Evolutionary conservation across 2,113 vertebrate genomes (phyloP).

Genomic region (Pangasianodon gigas): DNA sequence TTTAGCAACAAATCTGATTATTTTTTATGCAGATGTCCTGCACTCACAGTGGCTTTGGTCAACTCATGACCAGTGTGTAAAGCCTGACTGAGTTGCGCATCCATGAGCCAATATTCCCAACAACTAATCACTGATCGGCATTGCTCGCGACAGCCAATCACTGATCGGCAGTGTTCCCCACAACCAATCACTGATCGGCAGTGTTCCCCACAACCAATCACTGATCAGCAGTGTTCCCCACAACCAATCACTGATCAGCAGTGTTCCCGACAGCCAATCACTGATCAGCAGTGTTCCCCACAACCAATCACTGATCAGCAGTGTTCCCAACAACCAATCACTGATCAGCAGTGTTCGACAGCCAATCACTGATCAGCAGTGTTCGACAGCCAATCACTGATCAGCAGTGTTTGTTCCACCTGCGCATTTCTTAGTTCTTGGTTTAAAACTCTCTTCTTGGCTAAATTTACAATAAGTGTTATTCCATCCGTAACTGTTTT

Average conservation of each 20-base stretch:
- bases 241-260: too few species aligned
- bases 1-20: neutral
- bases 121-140: neutral
- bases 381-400: too few species aligned
- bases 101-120: neutral
- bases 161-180: too few species aligned
- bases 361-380: too few species aligned
- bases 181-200: too few species aligned
- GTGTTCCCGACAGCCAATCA: too few species aligned
- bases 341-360: too few species aligned
- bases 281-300: too few species aligned
- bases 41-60: neutral
- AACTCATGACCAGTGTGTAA: neutral
- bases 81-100: neutral
- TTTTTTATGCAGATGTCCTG: neutral
- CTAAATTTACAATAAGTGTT: neutral
- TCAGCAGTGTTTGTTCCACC: neutral
- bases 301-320: too few species aligned
- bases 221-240: too few species aligned
- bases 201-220: too few species aligned
- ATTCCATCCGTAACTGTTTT: neutral
- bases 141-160: neutral
- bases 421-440: neutral
- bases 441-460: neutral
- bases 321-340: too few species aligned